Evolutionary conservation across 2,113 vertebrate genomes (phyloP).

Genomic region (Pardalotus punctatus): DNA sequence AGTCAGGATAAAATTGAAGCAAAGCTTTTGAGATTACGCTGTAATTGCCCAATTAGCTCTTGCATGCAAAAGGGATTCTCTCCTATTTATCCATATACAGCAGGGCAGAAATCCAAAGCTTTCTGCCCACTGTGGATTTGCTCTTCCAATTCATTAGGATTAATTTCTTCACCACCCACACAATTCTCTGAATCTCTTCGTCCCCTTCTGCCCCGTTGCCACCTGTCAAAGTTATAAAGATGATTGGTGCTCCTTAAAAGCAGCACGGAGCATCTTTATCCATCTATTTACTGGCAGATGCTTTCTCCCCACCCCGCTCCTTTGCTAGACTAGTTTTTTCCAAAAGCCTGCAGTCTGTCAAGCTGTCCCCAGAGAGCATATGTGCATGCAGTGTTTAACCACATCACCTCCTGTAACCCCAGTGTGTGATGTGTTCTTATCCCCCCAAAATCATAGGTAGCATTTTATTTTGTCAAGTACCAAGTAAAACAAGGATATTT

Average conservation of each 20-base stretch:
- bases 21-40: neutral
- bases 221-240: conserved; percentile 45
- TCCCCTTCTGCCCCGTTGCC: conserved; percentile 17
- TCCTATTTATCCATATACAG: conserved; percentile 9
- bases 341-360: conserved; percentile 20
- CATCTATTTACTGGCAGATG: conserved; percentile 37
- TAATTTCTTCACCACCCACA: conserved; percentile 53
- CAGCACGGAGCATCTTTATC: conserved; percentile 14
- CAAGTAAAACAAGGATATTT: neutral
- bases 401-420: neutral
- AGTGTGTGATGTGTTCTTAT: neutral
- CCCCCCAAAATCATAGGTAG: neutral
- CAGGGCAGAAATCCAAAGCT: conserved; percentile 54
- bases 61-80: conserved; percentile 29
- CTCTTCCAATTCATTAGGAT: conserved; percentile 60
- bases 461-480: neutral
- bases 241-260: conserved; percentile 38
- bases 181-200: conserved; percentile 21
- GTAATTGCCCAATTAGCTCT: conserved; percentile 55
- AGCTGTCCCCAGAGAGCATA: neutral
- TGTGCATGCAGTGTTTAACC: neutral
- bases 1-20: neutral
- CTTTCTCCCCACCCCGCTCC: neutral
- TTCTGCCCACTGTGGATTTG: conserved; percentile 41
- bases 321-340: neutral